These are phyloP conservation scores for Pristionchus entomophagus DNA, from an alignment of 2,888 invertebrate genomes.

Conservation along the genomic window DNA sequence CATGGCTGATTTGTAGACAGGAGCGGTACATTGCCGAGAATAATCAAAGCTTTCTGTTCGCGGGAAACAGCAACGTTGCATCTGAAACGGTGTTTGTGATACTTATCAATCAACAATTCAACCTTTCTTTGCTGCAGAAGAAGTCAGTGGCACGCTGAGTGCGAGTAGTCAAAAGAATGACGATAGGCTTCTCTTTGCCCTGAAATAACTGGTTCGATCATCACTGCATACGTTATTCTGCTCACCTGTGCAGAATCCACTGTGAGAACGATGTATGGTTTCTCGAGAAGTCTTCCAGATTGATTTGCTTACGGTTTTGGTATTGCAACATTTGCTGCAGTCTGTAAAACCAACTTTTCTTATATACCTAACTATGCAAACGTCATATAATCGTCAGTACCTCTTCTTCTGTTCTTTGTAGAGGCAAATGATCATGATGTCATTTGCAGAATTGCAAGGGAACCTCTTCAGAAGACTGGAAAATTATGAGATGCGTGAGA, in stretches of 20 bases:
- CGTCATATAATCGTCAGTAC: background rate
- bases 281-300: background rate
- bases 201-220: too few species aligned
- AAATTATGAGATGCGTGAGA: background rate
- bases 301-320: background rate
- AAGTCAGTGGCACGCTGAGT: background rate
- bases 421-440: conserved; percentile 32
- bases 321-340: background rate
- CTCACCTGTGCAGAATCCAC: conserved; percentile 22
- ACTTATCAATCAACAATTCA: too few species aligned
- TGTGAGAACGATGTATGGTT: background rate
- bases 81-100: too few species aligned
- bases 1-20: background rate
- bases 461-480: conserved; percentile 10
- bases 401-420: conserved; percentile 36
- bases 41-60: background rate
- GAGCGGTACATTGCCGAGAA: background rate
- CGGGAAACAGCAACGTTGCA: conserved; percentile 11
- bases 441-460: background rate
- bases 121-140: background rate
- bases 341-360: background rate
- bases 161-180: background rate
- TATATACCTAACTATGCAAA: background rate
- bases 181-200: too few species aligned
- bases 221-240: too few species aligned